Base-by-base conservation (phyloP, 2,888 invertebrate species). In the Malthinus flaveolus region DNA sequence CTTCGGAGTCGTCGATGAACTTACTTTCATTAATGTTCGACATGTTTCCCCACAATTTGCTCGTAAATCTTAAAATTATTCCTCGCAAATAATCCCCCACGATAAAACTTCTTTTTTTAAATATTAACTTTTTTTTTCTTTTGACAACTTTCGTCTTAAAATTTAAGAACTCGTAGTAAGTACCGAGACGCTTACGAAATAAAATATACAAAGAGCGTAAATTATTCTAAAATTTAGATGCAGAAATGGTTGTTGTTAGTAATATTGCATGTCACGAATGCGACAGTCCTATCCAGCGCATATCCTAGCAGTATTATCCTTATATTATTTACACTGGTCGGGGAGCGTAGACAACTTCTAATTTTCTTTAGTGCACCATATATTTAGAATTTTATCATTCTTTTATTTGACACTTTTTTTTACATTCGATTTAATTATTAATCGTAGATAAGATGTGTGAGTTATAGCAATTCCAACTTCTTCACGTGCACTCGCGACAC, bases 1-100 rank as follows among this genome's bases (percentile, higher is more conserved):
- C 75, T 63, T 65, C 59, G 62, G 60, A 63, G 67, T 68, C 71
- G 70, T 71, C 72, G 71, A 71, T 72, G 72, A 72, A 73, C 73
- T 61, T 61, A 63, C 64, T 66, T 67, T 66, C 67, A 68, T 67
- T 67, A 67, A 65, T 67, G 53, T 58, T 56, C 59, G 48, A 54
- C 55, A 51, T 55, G 3, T 23, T 23, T 23, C 23, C 23, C 23
- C 23, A 23, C 23, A 23, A 23, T 23, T 23, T 23, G 23, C 23
- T 23, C 23, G 5, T 23, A 23, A 23, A 23, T 23, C 23, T 23
- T 23, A 23, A 23, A 23, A 23, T 23, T 23, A 23, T 23, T 23
- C 23, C 23, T 23, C 23, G 23, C 23, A 23, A 23, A 23, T 23
- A 23, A 23, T 23, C 23, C 23, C 23, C 2, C 23, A 3, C 2